Evolutionary conservation across 2,888 invertebrate species (phyloP).

Genomic region (Alsophila aescularia): DNA sequence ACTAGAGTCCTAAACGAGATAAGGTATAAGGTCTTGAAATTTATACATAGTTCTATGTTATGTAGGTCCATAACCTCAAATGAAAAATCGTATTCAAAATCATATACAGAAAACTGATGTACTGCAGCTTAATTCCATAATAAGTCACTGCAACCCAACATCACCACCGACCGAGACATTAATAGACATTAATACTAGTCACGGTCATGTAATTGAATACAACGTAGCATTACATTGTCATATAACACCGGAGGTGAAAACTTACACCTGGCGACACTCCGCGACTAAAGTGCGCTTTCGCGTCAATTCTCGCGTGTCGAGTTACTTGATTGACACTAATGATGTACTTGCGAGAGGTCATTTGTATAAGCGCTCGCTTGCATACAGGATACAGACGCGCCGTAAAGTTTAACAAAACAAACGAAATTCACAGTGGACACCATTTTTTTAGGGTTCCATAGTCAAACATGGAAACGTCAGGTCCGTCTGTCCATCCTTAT

Average conservation of each 20-base stretch:
- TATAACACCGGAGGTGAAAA: conserved; percentile 41
- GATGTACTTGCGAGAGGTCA: conserved; percentile 63
- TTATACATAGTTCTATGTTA: too few relatives aligned
- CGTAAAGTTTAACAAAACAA: conserved; percentile 30
- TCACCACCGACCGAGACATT: not conserved
- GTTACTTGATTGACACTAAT: conserved; percentile 51
- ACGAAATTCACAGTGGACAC: not conserved
- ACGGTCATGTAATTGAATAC: conserved; percentile 49
- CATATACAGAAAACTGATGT: too few relatives aligned
- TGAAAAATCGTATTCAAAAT: too few relatives aligned
- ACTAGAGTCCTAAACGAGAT: too few relatives aligned
- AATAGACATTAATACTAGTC: conserved; percentile 17
- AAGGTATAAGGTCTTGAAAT: too few relatives aligned
- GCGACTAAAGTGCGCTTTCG: conserved; percentile 42
- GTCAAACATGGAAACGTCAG: too few relatives aligned
- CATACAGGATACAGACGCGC: conserved; percentile 43
- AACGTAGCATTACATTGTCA: conserved; percentile 40
- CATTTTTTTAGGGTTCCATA: too few relatives aligned
- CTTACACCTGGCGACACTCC: conserved; percentile 44
- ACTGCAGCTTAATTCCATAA: not conserved
- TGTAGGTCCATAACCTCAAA: too few relatives aligned
- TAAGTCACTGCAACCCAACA: not conserved
- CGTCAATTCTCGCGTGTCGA: conserved; percentile 29
- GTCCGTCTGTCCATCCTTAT: too few relatives aligned
- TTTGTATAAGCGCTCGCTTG: conserved; percentile 62